phyloP scores from a whole-genome alignment of 2,113 vertebrate genomes.

The Coptodon bakossiorum region DNA sequence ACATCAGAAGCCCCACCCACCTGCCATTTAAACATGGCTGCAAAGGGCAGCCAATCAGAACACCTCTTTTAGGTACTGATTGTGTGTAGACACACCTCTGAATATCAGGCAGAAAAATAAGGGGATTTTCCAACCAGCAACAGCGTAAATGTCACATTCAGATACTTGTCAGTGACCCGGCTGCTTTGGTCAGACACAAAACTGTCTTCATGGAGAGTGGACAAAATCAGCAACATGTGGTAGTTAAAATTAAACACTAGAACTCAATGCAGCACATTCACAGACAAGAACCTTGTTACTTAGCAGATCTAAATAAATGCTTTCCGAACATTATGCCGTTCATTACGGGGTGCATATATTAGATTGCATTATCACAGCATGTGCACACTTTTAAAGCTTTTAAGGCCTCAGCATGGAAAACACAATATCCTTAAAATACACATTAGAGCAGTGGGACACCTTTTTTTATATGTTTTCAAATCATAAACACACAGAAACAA shows the following conservation, averaged over 20 bases:
- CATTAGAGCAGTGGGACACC: neutral
- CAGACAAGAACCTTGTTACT: neutral
- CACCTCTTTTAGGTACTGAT: neutral
- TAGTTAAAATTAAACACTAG: neutral
- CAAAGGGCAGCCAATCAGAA: neutral
- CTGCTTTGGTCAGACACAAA: neutral
- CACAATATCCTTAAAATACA: neutral
- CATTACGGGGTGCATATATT: accelerated
- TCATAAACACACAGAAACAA: neutral
- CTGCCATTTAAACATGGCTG: neutral
- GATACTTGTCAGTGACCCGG: neutral
- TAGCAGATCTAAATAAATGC: neutral
- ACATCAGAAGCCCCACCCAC: neutral
- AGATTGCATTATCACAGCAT: neutral
- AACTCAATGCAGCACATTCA: neutral
- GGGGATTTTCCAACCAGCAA: neutral
- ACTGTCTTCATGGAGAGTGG: neutral
- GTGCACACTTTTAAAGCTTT: neutral
- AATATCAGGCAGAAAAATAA: neutral
- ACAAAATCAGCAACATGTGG: neutral
- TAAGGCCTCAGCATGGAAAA: neutral
- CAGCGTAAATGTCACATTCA: neutral
- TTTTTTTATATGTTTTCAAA: neutral
- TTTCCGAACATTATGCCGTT: neutral
- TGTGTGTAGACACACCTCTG: neutral